A percentile compares a stretch with the other conserved stretches of the same genome.
Conservation (phyloP, 2,113 vertebrate species). For the Bucco capensis region DNA sequence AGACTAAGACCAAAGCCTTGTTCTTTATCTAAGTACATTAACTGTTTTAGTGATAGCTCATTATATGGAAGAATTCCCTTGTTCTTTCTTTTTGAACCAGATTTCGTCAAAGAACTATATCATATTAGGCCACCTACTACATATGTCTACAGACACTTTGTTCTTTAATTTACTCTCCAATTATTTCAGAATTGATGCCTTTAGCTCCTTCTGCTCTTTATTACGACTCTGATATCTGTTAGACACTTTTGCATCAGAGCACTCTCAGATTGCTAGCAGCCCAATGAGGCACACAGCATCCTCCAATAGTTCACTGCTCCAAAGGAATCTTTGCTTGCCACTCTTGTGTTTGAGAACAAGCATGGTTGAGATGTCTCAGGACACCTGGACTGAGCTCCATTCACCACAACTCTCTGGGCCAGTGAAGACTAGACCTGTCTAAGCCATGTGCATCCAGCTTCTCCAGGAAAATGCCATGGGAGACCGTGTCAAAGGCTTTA, state of each 20-base stretch:
- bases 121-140: not conserved
- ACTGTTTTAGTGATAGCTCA: not conserved
- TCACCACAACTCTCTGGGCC: too few species aligned
- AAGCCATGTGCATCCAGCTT: too few species aligned
- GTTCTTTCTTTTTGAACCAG: not conserved
- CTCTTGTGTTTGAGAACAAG: not conserved
- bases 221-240: not conserved
- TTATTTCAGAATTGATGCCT: not conserved
- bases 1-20: not conserved
- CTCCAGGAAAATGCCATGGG: too few species aligned
- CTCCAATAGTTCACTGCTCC: not conserved
- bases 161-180: not conserved
- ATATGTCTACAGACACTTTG: not conserved
- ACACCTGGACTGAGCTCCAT: too few species aligned
- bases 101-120: not conserved
- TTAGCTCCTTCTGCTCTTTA: not conserved
- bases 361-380: not conserved
- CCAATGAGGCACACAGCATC: accelerated
- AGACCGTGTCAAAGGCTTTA: too few species aligned
- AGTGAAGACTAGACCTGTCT: too few species aligned
- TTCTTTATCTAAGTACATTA: not conserved
- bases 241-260: not conserved
- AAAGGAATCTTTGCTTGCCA: not conserved
- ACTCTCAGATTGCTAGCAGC: not conserved
- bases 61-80: not conserved